Evolutionary conservation across 23 tunicate species (phyloP), one percentile per base, ranked within the genome.

Genomic region (Oikopleura dioica): DNA sequence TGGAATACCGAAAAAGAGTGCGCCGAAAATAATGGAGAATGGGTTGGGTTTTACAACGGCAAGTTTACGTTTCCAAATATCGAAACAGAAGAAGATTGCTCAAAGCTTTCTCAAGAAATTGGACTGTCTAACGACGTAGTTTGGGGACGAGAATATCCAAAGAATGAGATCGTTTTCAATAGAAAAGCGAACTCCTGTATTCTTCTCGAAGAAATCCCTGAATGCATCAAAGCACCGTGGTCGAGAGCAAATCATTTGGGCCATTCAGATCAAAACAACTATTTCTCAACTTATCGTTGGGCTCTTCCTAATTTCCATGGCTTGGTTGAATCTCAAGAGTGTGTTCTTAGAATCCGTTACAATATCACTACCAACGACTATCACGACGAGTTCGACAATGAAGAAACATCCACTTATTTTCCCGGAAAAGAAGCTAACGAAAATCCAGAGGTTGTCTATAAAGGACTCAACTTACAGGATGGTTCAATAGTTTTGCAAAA

Each of bases 331-430:
- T n/a, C n/a, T n/a, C 79, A 89, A 69, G 36, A 86, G 77, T 89
- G 96, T 58, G 82, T 89, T 32, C 78, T 84, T 36, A 77, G 96
- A 33, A 77, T 84, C 38, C 78, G 95, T 37, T 89, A 89, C 85
- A 89, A 89, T 76, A 89, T 84, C 38, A 77, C 89, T 16, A 84
- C 96, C 12, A 86, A 89, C 72, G 96, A 84, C 37, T 84, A 84
- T n/a, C n/a, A n/a, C n/a, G n/a, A n/a, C n/a, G n/a, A n/a, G n/a
- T n/a, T n/a, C n/a, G n/a, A n/a, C n/a, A n/a, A n/a, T n/a, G n/a
- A n/a, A n/a, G n/a, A n/a, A n/a, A n/a, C n/a, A n/a, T n/a, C n/a
- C n/a, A n/a, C n/a, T n/a, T n/a, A n/a, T n/a, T n/a, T n/a, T n/a
- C n/a, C n/a, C 4, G 16, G n/a, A 12, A 23, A 23, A 28, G 30